phyloP scores from a whole-genome alignment of 2,797 vertebrate species.

The Xiphophorus birchmanni region DNA sequence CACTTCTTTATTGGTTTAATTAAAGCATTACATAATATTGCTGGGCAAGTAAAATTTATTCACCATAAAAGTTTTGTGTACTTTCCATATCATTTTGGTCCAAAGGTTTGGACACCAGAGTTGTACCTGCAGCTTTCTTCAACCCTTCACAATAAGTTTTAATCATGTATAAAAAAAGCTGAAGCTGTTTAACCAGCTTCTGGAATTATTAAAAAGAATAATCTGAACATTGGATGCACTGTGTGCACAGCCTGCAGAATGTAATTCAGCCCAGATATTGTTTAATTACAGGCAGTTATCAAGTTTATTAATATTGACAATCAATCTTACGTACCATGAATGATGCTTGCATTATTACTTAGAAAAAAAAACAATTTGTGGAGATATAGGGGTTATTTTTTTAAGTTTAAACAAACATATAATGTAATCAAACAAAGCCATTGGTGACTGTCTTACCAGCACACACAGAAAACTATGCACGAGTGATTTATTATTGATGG shows the following conservation, averaged over 20 bases:
- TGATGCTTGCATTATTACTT: background rate
- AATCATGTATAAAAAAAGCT: background rate
- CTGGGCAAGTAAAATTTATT: background rate
- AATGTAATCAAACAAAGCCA: background rate
- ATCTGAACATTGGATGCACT: background rate
- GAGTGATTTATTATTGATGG: background rate
- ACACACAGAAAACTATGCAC: background rate
- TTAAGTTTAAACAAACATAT: background rate
- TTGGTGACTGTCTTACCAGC: background rate
- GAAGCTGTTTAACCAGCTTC: background rate
- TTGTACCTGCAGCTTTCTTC: too few relatives aligned
- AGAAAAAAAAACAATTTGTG: too few relatives aligned
- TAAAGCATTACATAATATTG: background rate
- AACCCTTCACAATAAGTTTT: background rate
- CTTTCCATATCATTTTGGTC: background rate
- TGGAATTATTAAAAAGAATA: background rate
- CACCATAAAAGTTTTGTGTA: background rate
- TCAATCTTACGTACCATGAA: background rate
- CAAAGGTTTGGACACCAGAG: background rate
- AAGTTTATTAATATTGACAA: background rate
- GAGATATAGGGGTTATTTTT: background rate
- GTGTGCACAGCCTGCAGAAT: background rate
- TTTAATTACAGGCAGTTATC: background rate
- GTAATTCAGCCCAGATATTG: background rate
- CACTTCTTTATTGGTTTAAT: background rate